Evolutionary conservation across 2,888 invertebrate genomes (phyloP).

Genomic region (Cylloceria caligata): DNA sequence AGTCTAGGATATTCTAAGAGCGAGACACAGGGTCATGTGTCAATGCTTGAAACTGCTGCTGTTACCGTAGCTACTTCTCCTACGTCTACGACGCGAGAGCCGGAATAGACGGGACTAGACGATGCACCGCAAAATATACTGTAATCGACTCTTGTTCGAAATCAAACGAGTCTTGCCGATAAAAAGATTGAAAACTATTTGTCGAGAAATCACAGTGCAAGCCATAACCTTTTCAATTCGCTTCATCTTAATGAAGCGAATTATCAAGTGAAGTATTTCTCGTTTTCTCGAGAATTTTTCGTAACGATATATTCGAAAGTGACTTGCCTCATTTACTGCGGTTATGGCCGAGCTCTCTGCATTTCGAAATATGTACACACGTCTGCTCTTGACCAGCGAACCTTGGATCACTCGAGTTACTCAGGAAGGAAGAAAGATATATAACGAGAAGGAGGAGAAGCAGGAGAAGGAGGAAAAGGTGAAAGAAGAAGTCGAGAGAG

Average conservation of each 20-base stretch:
- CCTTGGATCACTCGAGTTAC: constrained; percentile 56
- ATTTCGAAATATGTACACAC: constrained; percentile 45
- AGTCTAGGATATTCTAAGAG: constrained; percentile 51
- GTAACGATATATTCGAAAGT: constrained; percentile 16
- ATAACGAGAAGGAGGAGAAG: constrained; percentile 29
- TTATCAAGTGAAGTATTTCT: not conserved
- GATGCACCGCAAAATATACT: constrained; percentile 13
- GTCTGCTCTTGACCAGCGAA: constrained; percentile 39
- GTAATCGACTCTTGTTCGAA: constrained; percentile 17
- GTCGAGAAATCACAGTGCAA: constrained; percentile 7
- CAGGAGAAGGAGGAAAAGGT: constrained; percentile 29
- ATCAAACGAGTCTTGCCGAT: constrained; percentile 15
- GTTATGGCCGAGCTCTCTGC: constrained; percentile 15
- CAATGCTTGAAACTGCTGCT: constrained; percentile 47
- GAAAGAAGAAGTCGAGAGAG: constrained; percentile 43
- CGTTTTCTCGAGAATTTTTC: constrained; percentile 8
- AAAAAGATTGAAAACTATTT: constrained; percentile 12
- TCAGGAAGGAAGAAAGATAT: constrained; percentile 30
- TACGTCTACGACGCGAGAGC: constrained; percentile 26
- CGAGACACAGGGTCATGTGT: constrained; percentile 63
- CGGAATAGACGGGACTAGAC: constrained; percentile 43
- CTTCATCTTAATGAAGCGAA: not conserved
- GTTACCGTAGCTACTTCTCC: constrained; percentile 37
- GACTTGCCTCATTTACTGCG: constrained; percentile 23
- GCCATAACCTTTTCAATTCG: not conserved